These are phyloP conservation scores for Dasyornis broadbenti DNA, from an alignment of 2,113 vertebrate species.

Conservation along the genomic window DNA sequence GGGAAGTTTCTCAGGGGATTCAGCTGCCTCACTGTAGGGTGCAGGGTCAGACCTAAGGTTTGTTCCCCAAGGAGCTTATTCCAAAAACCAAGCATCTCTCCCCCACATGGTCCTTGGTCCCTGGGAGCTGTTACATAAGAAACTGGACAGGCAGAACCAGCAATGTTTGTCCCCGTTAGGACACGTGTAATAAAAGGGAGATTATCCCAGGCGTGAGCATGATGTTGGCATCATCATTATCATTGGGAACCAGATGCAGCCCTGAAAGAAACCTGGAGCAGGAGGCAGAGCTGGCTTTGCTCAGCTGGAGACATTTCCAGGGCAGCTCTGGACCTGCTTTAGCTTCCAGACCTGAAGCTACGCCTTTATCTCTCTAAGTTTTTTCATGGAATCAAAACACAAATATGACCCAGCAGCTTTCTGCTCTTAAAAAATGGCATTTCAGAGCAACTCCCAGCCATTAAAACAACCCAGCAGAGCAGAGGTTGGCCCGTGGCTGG, in stretches of 20 bases:
- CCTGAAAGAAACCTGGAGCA: not conserved
- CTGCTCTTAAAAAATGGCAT: not conserved
- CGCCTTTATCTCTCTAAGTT: not conserved
- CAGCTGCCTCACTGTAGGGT: not conserved
- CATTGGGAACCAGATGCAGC: not conserved
- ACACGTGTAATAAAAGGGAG: not conserved
- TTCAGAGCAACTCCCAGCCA: not conserved
- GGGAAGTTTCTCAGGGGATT: not conserved
- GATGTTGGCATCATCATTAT: not conserved
- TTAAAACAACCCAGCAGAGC: not conserved
- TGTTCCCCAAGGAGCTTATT: not conserved
- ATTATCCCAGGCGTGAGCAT: not conserved
- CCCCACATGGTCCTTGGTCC: rapidly evolving
- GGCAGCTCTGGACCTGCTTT: not conserved
- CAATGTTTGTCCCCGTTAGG: not conserved
- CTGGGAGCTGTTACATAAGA: not conserved
- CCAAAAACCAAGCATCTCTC: not conserved
- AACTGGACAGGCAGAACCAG: not conserved
- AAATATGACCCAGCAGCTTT: not conserved
- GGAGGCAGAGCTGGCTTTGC: not conserved
- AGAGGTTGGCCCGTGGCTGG: not conserved
- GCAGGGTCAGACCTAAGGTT: not conserved
- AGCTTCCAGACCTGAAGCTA: not conserved
- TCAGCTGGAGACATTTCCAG: not conserved
- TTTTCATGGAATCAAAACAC: not conserved